Percentiles rank a stretch among this genome's conserved stretches.
Evolutionary conservation across 1,140 invertebrate genomes (phyloP).

Genomic region (Adoxophyes honmai): DNA sequence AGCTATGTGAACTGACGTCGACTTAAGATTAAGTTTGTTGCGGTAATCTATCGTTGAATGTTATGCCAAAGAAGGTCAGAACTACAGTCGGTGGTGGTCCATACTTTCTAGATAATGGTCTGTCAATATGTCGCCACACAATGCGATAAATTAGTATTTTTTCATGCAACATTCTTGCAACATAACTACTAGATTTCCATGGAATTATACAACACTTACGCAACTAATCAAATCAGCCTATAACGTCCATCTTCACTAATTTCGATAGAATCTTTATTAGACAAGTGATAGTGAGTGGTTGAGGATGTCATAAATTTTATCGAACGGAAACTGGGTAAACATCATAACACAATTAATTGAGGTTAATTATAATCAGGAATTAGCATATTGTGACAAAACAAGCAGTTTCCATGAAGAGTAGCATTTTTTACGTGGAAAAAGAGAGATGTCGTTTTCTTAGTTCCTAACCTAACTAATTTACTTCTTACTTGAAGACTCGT

Average conservation of each 20-base stretch:
- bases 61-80: too few relatives aligned
- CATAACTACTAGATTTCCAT: too few relatives aligned
- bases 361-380: background rate
- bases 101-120: too few relatives aligned
- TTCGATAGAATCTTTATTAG: constrained; percentile 1
- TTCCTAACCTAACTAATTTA: too few relatives aligned
- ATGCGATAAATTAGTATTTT: background rate
- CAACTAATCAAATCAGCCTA: background rate
- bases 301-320: background rate
- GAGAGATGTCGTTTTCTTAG: too few relatives aligned
- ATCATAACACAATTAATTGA: constrained; percentile 7
- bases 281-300: background rate
- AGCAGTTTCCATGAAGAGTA: background rate
- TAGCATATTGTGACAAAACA: constrained; percentile 16
- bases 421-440: background rate
- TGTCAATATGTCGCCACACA: too few relatives aligned
- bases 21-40: too few relatives aligned
- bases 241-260: background rate
- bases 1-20: too few relatives aligned
- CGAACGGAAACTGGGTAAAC: background rate
- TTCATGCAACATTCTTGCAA: too few relatives aligned
- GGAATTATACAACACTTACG: background rate
- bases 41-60: too few relatives aligned
- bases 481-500: too few relatives aligned
- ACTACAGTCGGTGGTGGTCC: too few relatives aligned